Percentiles rank a stretch among this genome's conserved stretches.
Evolutionary conservation across 2,888 invertebrate species (phyloP).

Genomic region (Chrysolina americana): DNA sequence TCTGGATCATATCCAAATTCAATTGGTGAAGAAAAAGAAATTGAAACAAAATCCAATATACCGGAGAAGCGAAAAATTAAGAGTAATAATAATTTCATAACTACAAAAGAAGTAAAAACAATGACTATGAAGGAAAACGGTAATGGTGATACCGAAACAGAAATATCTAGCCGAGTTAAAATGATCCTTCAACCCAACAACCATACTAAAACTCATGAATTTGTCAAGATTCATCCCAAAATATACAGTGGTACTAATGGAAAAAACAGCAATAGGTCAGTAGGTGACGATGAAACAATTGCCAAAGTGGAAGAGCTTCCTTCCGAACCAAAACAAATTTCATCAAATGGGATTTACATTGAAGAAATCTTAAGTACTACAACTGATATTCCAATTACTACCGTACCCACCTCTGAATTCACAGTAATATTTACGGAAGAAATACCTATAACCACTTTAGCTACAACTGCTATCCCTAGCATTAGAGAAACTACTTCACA

Average conservation of each 20-base stretch:
- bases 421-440: conserved; percentile 40
- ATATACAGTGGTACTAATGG: conserved; percentile 46
- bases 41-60: conserved; percentile 24
- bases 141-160: conserved; percentile 59
- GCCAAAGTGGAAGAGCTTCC: conserved; percentile 20
- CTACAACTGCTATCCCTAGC: conserved; percentile 51
- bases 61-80: conserved; percentile 27
- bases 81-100: conserved; percentile 52
- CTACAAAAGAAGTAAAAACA: conserved; percentile 58
- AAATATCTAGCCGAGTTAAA: conserved; percentile 63
- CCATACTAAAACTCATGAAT: conserved; percentile 57
- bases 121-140: conserved; percentile 60
- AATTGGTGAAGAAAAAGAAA: conserved; percentile 18
- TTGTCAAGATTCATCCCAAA: conserved; percentile 61
- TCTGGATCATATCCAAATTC: conserved; percentile 22
- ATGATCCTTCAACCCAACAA: conserved; percentile 59
- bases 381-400: conserved; percentile 32
- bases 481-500: background rate
- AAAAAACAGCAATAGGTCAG: background rate
- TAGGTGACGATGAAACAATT: conserved; percentile 22
- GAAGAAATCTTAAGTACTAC: conserved; percentile 40
- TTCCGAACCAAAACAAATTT: background rate
- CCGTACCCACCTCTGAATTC: conserved; percentile 33
- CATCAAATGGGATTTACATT: conserved; percentile 32
- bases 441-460: conserved; percentile 47